Base-by-base conservation (phyloP, 2,888 invertebrate genomes). In the Drosophila anomelani region DNA sequence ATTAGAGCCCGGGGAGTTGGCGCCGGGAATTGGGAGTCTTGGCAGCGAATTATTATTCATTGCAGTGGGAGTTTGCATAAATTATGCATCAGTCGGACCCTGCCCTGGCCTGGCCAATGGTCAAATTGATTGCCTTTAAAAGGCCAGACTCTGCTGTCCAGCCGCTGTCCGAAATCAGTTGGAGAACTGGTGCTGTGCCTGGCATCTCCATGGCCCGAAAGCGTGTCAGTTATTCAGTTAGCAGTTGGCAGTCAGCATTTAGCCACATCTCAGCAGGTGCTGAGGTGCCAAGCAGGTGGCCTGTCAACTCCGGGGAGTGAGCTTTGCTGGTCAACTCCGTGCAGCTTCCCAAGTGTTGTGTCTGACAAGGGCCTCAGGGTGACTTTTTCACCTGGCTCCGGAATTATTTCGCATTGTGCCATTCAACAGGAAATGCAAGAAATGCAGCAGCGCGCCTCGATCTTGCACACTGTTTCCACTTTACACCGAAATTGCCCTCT, bases 1-100 rank as follows among this genome's bases (percentile, higher is more conserved):
- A 51, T 66, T 57, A 74, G 74, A 59, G 71, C 47, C 54, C 59
- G 51, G 55, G 79, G 80, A 82, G 72, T 68, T 64, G 51, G 75
- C 53, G 29, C 46, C 44, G 80, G 74, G 82, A 79, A 75, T 79
- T 62, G 71, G 36, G 9, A 62, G 43, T n/a, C 56, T 64, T 56
- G 77, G 76, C 64, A 73, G 62, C 59, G 64, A 71, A 83, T 83
- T 84, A 81, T 81, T 84, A 84, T 84, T 85, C 81, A 84, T 85
- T 77, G 85, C 81, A 73, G 47, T 60, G 36, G 70, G 54, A 72
- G 68, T 44, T 68, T 62, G 69, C 57, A 74, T 79, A 70, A 73
- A 80, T 84, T 69, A 75, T 77, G 62, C 57, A 61, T 39, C 32
- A 5, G 15, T 29, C 60, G 10, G 53, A 38, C 44, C n/a, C n/a